These are phyloP conservation scores for Toxotes chatareus DNA, from an alignment of 2,113 vertebrate species.

Conservation along the genomic window DNA sequence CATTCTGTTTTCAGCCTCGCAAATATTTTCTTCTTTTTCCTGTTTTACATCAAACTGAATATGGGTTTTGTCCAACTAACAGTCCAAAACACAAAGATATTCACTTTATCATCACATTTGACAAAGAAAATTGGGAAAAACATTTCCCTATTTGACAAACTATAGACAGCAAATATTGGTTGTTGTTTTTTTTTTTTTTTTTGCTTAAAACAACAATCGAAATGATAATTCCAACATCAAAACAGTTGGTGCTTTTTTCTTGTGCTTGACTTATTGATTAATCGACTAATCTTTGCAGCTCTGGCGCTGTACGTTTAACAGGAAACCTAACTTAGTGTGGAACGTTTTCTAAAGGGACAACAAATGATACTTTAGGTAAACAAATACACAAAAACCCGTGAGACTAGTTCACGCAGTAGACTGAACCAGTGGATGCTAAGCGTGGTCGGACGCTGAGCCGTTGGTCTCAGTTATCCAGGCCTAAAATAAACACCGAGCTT, in stretches of 20 bases:
- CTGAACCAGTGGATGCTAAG: background rate
- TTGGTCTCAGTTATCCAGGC: background rate
- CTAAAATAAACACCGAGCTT: slow-evolving; percentile 12
- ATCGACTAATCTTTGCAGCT: background rate
- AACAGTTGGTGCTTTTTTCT: background rate
- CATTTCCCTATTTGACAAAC: background rate
- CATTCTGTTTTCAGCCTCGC: no score
- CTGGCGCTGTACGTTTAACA: background rate
- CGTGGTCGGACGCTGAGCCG: background rate
- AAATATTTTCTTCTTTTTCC: no score
- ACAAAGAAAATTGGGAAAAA: no score
- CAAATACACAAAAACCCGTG: background rate
- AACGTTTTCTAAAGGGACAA: background rate
- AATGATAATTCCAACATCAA: background rate
- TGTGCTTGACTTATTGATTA: background rate
- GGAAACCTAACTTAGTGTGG: background rate
- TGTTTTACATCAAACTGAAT: no score
- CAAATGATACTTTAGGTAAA: background rate
- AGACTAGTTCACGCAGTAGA: background rate
- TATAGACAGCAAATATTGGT: background rate
- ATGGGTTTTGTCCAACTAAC: no score
- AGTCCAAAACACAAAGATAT: no score
- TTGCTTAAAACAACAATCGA: background rate
- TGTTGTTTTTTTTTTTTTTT: background rate
- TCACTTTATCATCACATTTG: no score